Base-by-base conservation (phyloP, 2,888 invertebrate species). In the Cryptus armator region DNA sequence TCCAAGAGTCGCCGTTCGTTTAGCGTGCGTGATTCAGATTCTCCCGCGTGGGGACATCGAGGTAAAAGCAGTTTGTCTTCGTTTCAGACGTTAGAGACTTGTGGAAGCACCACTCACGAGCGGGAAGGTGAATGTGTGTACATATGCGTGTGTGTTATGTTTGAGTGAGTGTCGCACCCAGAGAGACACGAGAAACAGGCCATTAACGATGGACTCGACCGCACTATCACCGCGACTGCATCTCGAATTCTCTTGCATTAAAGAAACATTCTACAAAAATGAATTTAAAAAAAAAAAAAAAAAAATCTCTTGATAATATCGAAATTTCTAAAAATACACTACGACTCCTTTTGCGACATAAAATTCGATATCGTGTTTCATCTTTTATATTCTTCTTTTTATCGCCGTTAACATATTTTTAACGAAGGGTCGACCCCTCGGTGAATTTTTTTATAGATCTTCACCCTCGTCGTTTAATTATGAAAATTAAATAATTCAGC, bases 151-250 rank as follows among this genome's bases (percentile, higher is more conserved):
- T 44, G 68, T 37, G 64, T 51, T 62, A 24, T 14, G 51, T 6
- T 6, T 19, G 64, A 32, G 48, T 66, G 67, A 67, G 82, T 67
- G 78, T 74, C 77, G 51, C 77, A 74, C 48, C 67, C 72, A 46
- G 44, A 16, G 66, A 51, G 19, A 51, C 12, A 75, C 59, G 72
- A 59, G 67, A 78, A 67, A 59, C 37, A 66, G 59, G 67, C 67
- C 78, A 67, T 76, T 74, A 78, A 72, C 72, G 51, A 78, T 83
- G 72, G 64, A 83, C 82, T 77, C 72, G 82, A 78, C 72, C 82
- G 77, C 82, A 29, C 43, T 75, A 68, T 66, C n/a, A 43, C 32
- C 64, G 19, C 37, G 16, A 14, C 14, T 29, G 19, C 43, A 14
- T 46, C 66, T 46, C 81, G 12, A 70, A 71, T 70, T 70, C 70